These are phyloP conservation scores for Amblyjoppa proteus DNA, from an alignment of 2,888 invertebrate genomes.

Conservation along the genomic window DNA sequence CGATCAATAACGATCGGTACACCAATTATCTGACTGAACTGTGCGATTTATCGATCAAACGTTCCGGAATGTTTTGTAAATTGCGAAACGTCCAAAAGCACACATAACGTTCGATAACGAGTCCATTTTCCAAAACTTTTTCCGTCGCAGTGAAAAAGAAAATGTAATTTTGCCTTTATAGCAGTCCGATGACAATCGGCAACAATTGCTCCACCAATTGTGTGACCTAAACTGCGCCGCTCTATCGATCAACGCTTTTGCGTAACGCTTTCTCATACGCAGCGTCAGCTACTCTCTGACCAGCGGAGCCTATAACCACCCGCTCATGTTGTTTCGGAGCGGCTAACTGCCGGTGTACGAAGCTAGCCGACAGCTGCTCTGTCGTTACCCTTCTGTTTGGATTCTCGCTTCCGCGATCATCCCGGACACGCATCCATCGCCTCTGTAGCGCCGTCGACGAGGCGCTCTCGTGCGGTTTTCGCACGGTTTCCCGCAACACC, in stretches of 20 bases:
- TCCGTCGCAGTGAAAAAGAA: background rate
- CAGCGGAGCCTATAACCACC: background rate
- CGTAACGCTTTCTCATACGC: background rate
- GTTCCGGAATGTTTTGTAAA: background rate
- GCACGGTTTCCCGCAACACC: slow-evolving; percentile 27
- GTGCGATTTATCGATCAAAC: too few relatives aligned
- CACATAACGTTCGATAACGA: background rate
- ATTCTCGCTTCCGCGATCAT: slow-evolving; percentile 22
- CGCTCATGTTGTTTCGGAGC: background rate
- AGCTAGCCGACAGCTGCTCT: background rate
- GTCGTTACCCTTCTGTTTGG: background rate
- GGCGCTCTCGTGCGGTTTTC: slow-evolving; percentile 15
- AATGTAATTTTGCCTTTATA: background rate
- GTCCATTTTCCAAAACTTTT: background rate
- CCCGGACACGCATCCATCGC: slow-evolving; percentile 8
- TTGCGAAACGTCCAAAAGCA: background rate
- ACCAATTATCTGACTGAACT: too few relatives aligned
- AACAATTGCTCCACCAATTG: too few relatives aligned
- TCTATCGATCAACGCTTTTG: background rate
- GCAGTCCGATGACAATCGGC: too few relatives aligned
- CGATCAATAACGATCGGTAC: too few relatives aligned
- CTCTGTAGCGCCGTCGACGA: slow-evolving; percentile 2
- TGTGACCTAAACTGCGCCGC: too few relatives aligned
- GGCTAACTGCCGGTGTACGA: background rate
- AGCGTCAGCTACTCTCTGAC: background rate